Percentiles rank a stretch among this genome's conserved stretches.
Evolutionary conservation across 2,113 vertebrate genomes (phyloP).

Genomic region (Tricholaema leucomelas): DNA sequence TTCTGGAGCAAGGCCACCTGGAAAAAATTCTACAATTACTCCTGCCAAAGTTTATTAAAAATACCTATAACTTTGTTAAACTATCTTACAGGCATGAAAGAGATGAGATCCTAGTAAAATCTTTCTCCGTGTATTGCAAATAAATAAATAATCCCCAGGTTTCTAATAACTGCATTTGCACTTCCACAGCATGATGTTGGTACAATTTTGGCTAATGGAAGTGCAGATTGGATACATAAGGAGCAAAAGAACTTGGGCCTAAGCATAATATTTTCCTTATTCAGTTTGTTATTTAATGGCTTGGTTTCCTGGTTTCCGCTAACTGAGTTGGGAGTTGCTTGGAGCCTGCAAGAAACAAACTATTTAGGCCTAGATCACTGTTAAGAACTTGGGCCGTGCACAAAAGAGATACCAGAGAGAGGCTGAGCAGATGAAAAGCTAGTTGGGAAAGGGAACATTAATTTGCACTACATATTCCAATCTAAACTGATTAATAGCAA

Average conservation of each 20-base stretch:
- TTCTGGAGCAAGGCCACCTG: slow-evolving; percentile 84
- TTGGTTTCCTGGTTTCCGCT: background rate
- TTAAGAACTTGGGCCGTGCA: background rate
- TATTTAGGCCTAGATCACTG: background rate
- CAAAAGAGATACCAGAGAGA: background rate
- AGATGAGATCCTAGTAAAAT: slow-evolving; percentile 12
- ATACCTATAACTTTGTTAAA: slow-evolving; percentile 28
- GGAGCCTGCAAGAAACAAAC: background rate
- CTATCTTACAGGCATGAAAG: slow-evolving; percentile 18
- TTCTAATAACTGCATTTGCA: background rate
- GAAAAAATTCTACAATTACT: slow-evolving; percentile 62
- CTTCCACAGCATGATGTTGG: background rate
- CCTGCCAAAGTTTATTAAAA: slow-evolving; percentile 41
- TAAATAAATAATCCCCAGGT: background rate
- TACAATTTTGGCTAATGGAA: background rate
- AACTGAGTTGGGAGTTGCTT: background rate
- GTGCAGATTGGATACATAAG: background rate
- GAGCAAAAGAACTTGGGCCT: background rate
- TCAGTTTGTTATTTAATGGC: background rate
- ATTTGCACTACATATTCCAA: background rate
- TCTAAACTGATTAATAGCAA: background rate
- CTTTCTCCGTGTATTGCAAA: background rate
- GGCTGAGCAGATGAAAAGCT: background rate
- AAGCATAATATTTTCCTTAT: background rate
- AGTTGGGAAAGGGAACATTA: background rate